Percentiles rank a stretch among this genome's conserved stretches.
These are phyloP conservation scores for Aplodontia rufa DNA, from an alignment of 2,113 vertebrate species.

Conservation along the genomic window DNA sequence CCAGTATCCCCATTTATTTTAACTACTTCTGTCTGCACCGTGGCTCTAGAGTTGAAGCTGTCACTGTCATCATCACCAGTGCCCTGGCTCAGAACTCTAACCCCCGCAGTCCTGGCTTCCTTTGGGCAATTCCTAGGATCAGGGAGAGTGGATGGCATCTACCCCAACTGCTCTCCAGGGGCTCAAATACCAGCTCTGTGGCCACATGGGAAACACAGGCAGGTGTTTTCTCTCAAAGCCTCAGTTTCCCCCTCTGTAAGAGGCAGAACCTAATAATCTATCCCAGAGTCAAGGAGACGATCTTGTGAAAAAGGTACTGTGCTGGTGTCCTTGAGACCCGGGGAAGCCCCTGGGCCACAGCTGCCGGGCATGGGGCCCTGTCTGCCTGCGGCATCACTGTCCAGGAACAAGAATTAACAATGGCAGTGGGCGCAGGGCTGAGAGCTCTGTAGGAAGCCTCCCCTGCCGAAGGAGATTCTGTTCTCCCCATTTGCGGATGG, in stretches of 20 bases:
- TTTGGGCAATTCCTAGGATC: not conserved
- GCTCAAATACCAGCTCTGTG: not conserved
- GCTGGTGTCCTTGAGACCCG: not conserved
- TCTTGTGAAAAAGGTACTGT: not conserved
- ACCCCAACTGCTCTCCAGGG: not conserved
- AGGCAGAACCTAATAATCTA: not conserved
- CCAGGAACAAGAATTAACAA: not conserved
- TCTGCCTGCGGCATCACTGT: not conserved
- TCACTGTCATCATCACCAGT: not conserved
- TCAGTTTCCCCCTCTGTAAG: not conserved
- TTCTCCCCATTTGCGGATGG: conserved; percentile 28
- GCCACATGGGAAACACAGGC: not conserved
- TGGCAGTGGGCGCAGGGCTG: accelerated
- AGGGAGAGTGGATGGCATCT: too few species aligned
- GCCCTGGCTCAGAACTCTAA: not conserved
- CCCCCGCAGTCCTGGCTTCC: not conserved
- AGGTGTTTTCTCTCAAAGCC: not conserved
- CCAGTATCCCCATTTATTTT: not conserved
- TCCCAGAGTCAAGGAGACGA: not conserved
- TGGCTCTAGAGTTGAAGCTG: not conserved
- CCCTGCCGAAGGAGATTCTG: not conserved
- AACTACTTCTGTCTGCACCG: not conserved
- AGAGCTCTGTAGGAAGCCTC: not conserved
- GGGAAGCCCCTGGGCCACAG: not conserved
- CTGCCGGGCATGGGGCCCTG: accelerated